phyloP scores from a whole-genome alignment of 2,888 invertebrate genomes.

The Lasioglossum malachurum region DNA sequence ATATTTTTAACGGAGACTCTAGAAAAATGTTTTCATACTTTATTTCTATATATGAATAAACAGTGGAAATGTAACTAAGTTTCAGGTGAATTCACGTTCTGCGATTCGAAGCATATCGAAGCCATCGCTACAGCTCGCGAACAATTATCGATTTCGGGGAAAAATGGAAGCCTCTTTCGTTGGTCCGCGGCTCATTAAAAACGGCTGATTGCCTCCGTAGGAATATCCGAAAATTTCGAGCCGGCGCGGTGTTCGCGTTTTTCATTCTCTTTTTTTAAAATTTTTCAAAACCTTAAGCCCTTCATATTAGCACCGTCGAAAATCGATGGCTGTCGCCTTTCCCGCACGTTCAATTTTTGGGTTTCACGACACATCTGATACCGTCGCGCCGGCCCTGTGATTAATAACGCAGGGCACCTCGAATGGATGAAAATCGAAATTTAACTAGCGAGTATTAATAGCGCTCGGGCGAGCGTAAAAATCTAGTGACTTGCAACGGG shows the following conservation, averaged over 20 bases:
- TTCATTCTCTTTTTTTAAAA: neutral
- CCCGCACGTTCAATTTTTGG: neutral
- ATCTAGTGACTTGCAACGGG: conserved; percentile 24
- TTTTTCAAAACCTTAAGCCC: conserved; percentile 7
- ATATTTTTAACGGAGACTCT: neutral
- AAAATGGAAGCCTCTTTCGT: conserved; percentile 36
- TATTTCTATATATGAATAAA: neutral
- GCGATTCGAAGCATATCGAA: neutral
- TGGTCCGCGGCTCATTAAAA: conserved; percentile 37
- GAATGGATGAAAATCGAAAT: neutral
- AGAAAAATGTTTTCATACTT: neutral
- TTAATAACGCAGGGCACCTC: conserved; percentile 3
- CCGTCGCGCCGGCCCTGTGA: neutral
- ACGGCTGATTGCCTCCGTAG: conserved; percentile 51
- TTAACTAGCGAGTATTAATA: neutral
- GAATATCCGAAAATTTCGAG: conserved; percentile 57
- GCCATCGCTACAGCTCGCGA: conserved; percentile 39
- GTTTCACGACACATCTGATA: neutral
- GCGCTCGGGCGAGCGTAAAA: neutral
- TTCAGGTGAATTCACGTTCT: neutral
- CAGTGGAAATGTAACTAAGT: neutral
- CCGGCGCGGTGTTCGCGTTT: neutral
- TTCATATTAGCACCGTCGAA: neutral
- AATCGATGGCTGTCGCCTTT: conserved; percentile 1
- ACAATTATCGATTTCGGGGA: conserved; percentile 59